Percentiles rank a stretch among this genome's conserved stretches.
phyloP scores from a whole-genome alignment of 2,797 vertebrate species.

The Pseudochromis fuscus region DNA sequence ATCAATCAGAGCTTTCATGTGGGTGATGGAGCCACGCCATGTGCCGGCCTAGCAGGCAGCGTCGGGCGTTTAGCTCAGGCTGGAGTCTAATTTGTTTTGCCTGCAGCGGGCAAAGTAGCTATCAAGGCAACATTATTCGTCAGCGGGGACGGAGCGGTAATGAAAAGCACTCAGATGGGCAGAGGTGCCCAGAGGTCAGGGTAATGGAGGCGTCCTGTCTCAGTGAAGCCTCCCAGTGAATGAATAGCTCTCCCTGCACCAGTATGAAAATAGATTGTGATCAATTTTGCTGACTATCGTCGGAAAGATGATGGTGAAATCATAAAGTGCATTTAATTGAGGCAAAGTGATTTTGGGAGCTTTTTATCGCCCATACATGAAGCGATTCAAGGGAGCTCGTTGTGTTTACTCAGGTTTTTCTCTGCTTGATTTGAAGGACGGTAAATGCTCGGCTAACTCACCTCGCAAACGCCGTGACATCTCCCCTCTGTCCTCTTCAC shows the following conservation, averaged over 20 bases:
- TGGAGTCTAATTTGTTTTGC: slow-evolving; percentile 73
- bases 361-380: slow-evolving; percentile 15
- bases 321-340: slow-evolving; percentile 40
- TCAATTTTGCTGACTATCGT: slow-evolving; percentile 58
- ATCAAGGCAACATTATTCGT: slow-evolving; percentile 64
- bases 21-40: slow-evolving; percentile 58
- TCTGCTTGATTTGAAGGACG: slow-evolving; percentile 11
- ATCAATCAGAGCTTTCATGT: slow-evolving; percentile 66
- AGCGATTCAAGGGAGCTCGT: slow-evolving; percentile 5
- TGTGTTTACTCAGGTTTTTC: neutral
- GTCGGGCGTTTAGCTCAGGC: slow-evolving; percentile 55
- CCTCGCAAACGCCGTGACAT: slow-evolving; percentile 84
- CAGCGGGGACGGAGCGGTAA: slow-evolving; percentile 63
- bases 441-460: slow-evolving; percentile 16
- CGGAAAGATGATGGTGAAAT: slow-evolving; percentile 49
- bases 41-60: slow-evolving; percentile 25
- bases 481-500: slow-evolving; percentile 81
- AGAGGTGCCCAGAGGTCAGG: slow-evolving; percentile 66
- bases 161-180: slow-evolving; percentile 72
- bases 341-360: slow-evolving; percentile 43
- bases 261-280: slow-evolving; percentile 51
- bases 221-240: slow-evolving; percentile 51
- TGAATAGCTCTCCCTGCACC: slow-evolving; percentile 43
- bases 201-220: slow-evolving; percentile 62
- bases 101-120: slow-evolving; percentile 60